Evolutionary conservation across 1,140 invertebrate genomes (phyloP), one percentile per base, ranked within the genome.

Genomic region (Hylaeus anthracinus): DNA sequence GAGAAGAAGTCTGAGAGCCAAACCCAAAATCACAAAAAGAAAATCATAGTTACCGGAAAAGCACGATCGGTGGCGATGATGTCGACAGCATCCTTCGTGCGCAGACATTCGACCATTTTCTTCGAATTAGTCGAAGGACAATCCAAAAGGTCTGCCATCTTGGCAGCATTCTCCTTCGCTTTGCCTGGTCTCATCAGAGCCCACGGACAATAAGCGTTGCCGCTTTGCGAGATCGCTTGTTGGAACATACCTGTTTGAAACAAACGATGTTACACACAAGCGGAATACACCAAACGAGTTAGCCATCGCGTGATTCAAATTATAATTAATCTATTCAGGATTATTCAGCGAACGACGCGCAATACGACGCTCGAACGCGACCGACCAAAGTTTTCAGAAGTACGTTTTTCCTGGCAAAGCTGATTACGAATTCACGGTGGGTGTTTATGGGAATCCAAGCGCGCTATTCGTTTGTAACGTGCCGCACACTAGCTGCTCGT

Each of bases 131-230:
- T 85, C 14, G 92, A 93, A 0, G 94, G 93, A 85, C 96, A 97
- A 14, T 93, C 90, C 1, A 97, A 81, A 71, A 94, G 88, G 83
- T 95, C 86, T 0, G 95, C 96, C 39, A 97, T 87, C 72, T 94
- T 94, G 63, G 94, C 91, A 0, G 96, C 95, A 81, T 96, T 95
- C 10, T 93, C 88, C 9, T 94, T 91, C 0, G 96, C 95, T 76
- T 96, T 93, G 12, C 95, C 95, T 43, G 95, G 91, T 71, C 92
- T 94, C 0, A 96, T 94, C 69, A 97, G 94, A 0, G 96, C 95
- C 97, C 97, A 98, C 0, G 96, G 95, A 88, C 96, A 96, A 9
- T 97, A 91, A 2, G 96, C 95, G 1, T 96, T 97, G 2, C 97
- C 97, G 88, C 97, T 97, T 92, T 97, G 95, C 0, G 96, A 95